Evolutionary conservation across 2,113 vertebrate species (phyloP).

Genomic region (Pelodiscus sinensis): DNA sequence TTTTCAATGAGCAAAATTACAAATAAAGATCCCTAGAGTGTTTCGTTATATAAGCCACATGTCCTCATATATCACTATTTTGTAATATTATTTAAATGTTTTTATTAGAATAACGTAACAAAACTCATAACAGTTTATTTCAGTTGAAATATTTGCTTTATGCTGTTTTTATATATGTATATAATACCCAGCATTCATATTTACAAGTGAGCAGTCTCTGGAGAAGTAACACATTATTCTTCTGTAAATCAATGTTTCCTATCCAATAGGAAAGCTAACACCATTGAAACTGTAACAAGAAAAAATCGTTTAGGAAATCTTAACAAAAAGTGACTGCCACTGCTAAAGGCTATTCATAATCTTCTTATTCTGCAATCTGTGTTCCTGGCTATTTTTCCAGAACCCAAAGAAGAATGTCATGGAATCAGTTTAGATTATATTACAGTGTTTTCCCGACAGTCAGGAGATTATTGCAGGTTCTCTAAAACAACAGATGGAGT

Average conservation of each 20-base stretch:
- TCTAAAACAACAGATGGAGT: constrained; percentile 58
- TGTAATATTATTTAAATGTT: neutral
- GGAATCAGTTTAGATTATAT: constrained; percentile 5
- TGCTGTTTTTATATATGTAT: neutral
- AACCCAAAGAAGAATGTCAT: constrained; percentile 5
- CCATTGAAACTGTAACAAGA: neutral
- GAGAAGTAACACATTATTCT: neutral
- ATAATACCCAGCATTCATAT: neutral
- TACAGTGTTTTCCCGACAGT: constrained; percentile 29
- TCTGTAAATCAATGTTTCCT: neutral
- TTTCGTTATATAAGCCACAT: neutral
- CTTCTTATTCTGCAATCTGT: neutral
- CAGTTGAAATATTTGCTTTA: neutral
- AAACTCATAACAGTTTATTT: neutral
- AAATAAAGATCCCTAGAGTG: neutral
- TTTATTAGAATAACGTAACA: neutral
- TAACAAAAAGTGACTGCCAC: neutral
- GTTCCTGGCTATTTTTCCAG: neutral
- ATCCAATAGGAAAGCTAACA: neutral
- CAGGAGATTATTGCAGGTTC: neutral
- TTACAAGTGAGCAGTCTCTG: neutral
- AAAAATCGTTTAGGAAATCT: neutral
- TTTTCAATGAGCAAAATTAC: neutral
- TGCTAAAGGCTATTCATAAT: neutral
- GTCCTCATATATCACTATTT: neutral